Percentiles rank a stretch among this genome's conserved stretches.
Evolutionary conservation across 2,797 vertebrate species (phyloP).

Genomic region (Anomalospiza imberbis): DNA sequence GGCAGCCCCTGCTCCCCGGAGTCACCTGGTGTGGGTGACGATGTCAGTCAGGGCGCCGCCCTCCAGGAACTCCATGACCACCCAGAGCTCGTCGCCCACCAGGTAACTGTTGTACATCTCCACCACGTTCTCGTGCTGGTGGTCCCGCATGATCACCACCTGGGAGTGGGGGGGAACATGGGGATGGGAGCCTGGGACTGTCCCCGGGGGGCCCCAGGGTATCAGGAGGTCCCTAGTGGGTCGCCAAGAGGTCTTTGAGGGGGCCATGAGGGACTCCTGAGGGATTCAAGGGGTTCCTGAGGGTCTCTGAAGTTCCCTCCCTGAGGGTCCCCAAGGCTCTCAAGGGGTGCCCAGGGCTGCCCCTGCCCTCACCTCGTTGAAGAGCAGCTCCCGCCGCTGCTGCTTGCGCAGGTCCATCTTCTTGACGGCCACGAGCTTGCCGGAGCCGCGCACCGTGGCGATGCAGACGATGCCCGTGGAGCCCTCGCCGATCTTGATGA

Average conservation of each 20-base stretch:
- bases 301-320: neutral
- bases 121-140: slow-evolving; percentile 96
- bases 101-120: slow-evolving; percentile 99
- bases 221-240: accelerated
- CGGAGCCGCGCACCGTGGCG: slow-evolving; percentile 86
- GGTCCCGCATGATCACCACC: slow-evolving; percentile 98
- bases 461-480: slow-evolving; percentile 95
- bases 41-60: slow-evolving; percentile 94
- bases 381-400: slow-evolving; percentile 91
- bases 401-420: slow-evolving; percentile 97
- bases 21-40: neutral
- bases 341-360: neutral
- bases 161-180: neutral
- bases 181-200: accelerated
- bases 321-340: neutral
- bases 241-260: neutral
- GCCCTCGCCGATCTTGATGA: slow-evolving; percentile 96
- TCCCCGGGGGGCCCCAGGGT: neutral
- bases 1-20: no score
- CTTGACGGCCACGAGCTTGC: slow-evolving; percentile 92
- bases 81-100: slow-evolving; percentile 96
- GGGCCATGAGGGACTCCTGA: accelerated
- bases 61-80: slow-evolving; percentile 98
- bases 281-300: neutral
- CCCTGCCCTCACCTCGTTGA: slow-evolving; percentile 83